Evolutionary conservation across 2,888 invertebrate species (phyloP).

Genomic region (Lathronympha strigana): DNA sequence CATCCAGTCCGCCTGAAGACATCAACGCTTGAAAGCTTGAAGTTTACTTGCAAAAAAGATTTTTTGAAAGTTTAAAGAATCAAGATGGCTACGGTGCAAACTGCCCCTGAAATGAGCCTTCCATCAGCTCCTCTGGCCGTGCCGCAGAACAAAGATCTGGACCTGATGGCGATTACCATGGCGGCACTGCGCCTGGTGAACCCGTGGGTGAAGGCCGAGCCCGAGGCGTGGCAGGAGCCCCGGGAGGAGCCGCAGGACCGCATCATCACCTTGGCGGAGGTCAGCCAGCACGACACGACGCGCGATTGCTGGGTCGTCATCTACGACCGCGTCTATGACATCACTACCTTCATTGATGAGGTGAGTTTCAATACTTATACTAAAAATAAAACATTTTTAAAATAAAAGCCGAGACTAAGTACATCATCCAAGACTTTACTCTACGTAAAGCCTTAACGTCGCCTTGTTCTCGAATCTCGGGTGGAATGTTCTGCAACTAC

Average conservation of each 20-base stretch:
- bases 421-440: not conserved
- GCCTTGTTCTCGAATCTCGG: too few species aligned
- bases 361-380: constrained; percentile 66
- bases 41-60: constrained; percentile 6
- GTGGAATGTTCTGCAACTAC: too few species aligned
- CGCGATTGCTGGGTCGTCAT: constrained; percentile 94
- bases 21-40: constrained; percentile 47
- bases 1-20: constrained; percentile 51
- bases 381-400: not conserved
- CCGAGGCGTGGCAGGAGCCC: constrained; percentile 59
- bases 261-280: constrained; percentile 88
- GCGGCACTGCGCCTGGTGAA: constrained; percentile 76
- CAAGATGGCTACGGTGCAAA: constrained; percentile 74
- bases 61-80: constrained; percentile 39
- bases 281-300: constrained; percentile 88
- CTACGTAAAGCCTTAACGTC: not conserved
- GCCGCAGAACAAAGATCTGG: constrained; percentile 68
- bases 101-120: constrained; percentile 66
- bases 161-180: constrained; percentile 76
- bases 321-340: constrained; percentile 93
- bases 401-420: not conserved
- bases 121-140: constrained; percentile 60
- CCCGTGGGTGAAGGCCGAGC: constrained; percentile 68
- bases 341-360: constrained; percentile 89
- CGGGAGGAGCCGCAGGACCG: constrained; percentile 70